Conservation (phyloP, 2,888 invertebrate species). For the Aphrophora alni region DNA sequence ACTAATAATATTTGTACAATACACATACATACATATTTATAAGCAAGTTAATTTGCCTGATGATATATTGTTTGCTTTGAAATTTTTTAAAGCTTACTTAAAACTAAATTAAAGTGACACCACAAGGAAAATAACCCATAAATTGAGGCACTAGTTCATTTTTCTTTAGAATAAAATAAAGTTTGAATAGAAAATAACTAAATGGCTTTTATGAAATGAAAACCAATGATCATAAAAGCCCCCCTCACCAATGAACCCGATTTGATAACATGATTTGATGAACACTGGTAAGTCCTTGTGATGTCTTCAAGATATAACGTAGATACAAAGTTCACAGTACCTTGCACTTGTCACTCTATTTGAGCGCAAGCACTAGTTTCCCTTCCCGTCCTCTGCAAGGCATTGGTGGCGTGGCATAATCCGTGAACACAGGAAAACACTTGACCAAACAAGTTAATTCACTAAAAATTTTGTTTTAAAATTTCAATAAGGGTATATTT, state of each 20-base stretch:
- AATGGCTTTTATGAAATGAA: not conserved
- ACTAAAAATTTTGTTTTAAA: conserved; percentile 30
- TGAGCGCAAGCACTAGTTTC: conserved; percentile 77
- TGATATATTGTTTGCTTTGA: not conserved
- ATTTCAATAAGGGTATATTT: conserved; percentile 25
- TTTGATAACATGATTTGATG: not conserved
- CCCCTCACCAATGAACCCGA: not conserved
- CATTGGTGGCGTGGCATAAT: conserved; percentile 57
- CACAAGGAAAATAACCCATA: not conserved
- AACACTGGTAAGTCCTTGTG: not conserved
- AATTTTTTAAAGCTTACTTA: not conserved
- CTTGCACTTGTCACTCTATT: conserved; percentile 81
- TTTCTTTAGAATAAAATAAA: not conserved
- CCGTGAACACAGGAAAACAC: conserved; percentile 64
- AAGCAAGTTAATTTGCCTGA: not conserved
- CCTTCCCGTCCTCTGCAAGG: conserved; percentile 57
- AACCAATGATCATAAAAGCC: not conserved
- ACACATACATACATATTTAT: conserved; percentile 2
- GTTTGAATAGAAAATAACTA: not conserved
- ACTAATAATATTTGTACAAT: not conserved
- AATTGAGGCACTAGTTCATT: not conserved
- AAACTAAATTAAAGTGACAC: not conserved
- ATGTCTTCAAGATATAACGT: conserved; percentile 1
- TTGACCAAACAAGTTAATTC: conserved; percentile 31
- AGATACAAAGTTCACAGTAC: conserved; percentile 64